phyloP scores from a whole-genome alignment of 2,888 invertebrate genomes.

The Eupithecia centaureata region DNA sequence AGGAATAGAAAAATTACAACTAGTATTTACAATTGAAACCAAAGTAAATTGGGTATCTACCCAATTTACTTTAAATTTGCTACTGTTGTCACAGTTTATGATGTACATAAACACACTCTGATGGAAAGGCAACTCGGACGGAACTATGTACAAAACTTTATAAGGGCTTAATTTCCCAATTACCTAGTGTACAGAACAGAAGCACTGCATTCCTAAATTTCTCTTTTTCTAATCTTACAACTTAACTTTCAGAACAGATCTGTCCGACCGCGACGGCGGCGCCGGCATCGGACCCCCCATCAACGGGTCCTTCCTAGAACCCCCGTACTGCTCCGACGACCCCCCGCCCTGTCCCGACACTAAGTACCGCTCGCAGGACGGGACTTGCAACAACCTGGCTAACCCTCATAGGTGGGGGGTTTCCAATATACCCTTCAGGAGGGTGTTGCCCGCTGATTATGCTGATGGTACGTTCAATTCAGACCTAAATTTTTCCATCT shows the following conservation, averaged over 20 bases:
- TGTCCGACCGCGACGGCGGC: slow-evolving; percentile 53
- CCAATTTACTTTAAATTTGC: too few species aligned
- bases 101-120: too few species aligned
- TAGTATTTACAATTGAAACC: too few species aligned
- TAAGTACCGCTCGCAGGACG: slow-evolving; percentile 88
- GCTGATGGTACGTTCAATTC: slow-evolving; percentile 85
- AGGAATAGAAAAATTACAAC: too few species aligned
- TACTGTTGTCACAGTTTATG: too few species aligned
- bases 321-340: slow-evolving; percentile 59
- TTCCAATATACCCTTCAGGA: slow-evolving; percentile 88
- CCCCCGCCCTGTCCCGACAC: slow-evolving; percentile 68
- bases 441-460: slow-evolving; percentile 89
- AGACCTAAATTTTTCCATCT: background rate
- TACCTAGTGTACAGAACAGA: background rate
- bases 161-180: background rate
- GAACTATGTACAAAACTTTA: background rate
- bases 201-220: background rate
- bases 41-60: too few species aligned
- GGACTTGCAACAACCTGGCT: slow-evolving; percentile 89
- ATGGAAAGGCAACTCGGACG: background rate
- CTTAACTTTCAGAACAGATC: slow-evolving; percentile 55
- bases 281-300: slow-evolving; percentile 66
- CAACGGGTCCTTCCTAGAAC: slow-evolving; percentile 63
- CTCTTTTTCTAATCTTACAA: background rate
- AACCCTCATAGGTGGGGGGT: slow-evolving; percentile 88